phyloP scores from a whole-genome alignment of 2,113 vertebrate genomes.

The Colinus virginianus region DNA sequence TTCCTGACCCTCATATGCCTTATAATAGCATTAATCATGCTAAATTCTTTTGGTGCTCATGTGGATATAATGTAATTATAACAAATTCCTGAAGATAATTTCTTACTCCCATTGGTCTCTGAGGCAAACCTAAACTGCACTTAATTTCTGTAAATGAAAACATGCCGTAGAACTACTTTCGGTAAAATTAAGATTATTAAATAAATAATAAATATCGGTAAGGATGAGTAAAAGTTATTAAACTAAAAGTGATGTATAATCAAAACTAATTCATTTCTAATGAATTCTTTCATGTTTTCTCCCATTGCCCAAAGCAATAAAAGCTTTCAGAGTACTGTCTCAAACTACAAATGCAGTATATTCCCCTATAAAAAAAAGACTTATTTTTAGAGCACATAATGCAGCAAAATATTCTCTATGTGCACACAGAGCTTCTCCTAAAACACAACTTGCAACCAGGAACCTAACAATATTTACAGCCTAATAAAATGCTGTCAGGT shows the following conservation, averaged over 20 bases:
- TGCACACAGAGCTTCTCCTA: not conserved
- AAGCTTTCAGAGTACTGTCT: not conserved
- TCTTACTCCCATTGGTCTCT: not conserved
- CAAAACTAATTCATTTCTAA: not conserved
- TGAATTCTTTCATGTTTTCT: not conserved
- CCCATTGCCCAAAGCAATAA: not conserved
- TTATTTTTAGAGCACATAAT: not conserved
- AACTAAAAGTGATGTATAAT: not conserved
- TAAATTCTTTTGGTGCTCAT: constrained; percentile 69
- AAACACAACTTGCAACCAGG: not conserved
- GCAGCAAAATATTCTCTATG: not conserved
- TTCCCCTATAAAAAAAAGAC: not conserved
- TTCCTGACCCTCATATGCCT: constrained; percentile 36
- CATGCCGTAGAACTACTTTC: not conserved
- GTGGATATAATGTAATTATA: constrained; percentile 71
- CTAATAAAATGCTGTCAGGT: not conserved
- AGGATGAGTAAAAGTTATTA: not conserved
- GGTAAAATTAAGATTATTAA: not conserved
- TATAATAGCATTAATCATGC: constrained; percentile 71
- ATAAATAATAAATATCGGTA: not conserved
- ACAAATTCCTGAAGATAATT: constrained; percentile 58
- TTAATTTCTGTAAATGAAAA: not conserved
- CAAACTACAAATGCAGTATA: not conserved
- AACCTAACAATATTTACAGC: not conserved
- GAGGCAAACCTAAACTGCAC: not conserved